Conservation (phyloP, 2,797 vertebrate genomes). For the Sorex maritimensis region DNA sequence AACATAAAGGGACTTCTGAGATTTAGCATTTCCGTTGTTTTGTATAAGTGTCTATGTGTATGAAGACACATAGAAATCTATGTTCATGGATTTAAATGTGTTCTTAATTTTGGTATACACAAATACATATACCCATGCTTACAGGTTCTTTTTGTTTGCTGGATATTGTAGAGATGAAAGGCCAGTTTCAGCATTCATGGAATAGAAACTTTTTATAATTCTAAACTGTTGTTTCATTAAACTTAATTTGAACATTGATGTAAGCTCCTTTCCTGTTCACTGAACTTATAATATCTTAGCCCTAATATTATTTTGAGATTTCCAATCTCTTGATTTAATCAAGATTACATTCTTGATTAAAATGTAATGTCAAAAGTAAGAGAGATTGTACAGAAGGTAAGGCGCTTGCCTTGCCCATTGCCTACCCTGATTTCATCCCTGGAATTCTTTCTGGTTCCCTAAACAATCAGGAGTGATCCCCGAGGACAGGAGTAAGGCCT, state of each 20-base stretch:
- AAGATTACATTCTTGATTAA: background rate
- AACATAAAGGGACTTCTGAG: constrained; percentile 1
- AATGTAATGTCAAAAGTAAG: background rate
- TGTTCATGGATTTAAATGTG: background rate
- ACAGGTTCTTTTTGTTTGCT: background rate
- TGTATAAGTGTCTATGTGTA: background rate
- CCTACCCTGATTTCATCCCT: too few species aligned
- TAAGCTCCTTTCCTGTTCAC: background rate
- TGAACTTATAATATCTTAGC: background rate
- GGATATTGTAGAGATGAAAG: background rate
- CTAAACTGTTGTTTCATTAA: background rate
- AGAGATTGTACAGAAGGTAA: too few species aligned
- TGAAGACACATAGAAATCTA: background rate
- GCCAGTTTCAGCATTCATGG: background rate
- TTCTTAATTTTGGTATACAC: background rate
- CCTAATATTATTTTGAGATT: background rate
- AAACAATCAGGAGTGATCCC: too few species aligned
- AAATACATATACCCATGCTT: background rate
- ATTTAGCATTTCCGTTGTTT: background rate
- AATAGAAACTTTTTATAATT: background rate
- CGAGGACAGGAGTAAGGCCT: too few species aligned
- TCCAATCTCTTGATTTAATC: too few species aligned
- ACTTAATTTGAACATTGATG: background rate
- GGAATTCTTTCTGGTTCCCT: too few species aligned
- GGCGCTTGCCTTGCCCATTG: too few species aligned